Evolutionary conservation across 2,797 vertebrate species (phyloP).

Genomic region (Pseudochaenichthys georgianus): DNA sequence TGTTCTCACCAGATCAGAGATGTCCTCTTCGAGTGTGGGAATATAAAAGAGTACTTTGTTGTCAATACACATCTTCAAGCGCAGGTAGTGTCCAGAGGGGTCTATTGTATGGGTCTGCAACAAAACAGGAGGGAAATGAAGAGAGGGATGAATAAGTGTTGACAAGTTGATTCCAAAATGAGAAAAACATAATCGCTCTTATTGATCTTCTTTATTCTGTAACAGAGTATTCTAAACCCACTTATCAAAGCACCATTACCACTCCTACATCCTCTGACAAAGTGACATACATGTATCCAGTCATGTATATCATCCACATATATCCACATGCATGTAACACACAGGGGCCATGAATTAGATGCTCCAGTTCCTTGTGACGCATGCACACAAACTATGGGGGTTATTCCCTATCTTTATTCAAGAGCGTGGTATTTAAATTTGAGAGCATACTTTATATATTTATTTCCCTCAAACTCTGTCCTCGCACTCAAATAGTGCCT

Average conservation of each 20-base stretch:
- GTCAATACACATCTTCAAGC: slow-evolving; percentile 89
- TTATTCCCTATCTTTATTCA: too few relatives aligned
- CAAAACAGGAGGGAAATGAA: slow-evolving; percentile 7
- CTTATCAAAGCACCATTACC: slow-evolving; percentile 2
- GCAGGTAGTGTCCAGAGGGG: slow-evolving; percentile 88
- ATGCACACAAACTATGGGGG: slow-evolving; percentile 10
- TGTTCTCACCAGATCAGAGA: slow-evolving; percentile 93
- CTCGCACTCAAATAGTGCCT: too few relatives aligned
- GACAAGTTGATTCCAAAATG: slow-evolving; percentile 1
- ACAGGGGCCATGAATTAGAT: slow-evolving; percentile 36
- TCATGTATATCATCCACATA: slow-evolving; percentile 23
- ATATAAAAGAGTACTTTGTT: slow-evolving; percentile 88
- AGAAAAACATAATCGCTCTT: background rate
- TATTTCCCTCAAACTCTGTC: too few relatives aligned
- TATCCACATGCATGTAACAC: slow-evolving; percentile 22
- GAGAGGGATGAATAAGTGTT: too few relatives aligned
- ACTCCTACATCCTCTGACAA: background rate
- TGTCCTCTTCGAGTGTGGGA: slow-evolving; percentile 92
- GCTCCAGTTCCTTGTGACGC: slow-evolving; percentile 54
- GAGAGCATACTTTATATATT: too few relatives aligned
- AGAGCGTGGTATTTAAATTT: too few relatives aligned
- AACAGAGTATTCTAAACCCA: slow-evolving; percentile 1
- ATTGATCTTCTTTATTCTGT: background rate
- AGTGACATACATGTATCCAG: slow-evolving; percentile 6
- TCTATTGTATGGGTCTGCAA: slow-evolving; percentile 89